phyloP scores from a whole-genome alignment of 2,113 vertebrate species.

The Albula goreensis region DNA sequence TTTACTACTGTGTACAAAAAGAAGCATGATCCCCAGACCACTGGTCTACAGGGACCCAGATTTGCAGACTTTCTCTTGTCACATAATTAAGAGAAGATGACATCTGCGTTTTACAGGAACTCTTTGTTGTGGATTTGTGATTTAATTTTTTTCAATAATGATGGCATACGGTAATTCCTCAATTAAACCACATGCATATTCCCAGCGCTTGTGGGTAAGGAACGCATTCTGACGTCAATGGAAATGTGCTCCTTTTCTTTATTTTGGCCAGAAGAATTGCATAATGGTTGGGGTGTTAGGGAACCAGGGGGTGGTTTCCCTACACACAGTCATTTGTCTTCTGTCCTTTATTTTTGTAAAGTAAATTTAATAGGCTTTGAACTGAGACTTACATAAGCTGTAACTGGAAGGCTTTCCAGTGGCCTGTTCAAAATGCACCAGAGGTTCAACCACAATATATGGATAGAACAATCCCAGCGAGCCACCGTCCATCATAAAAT shows the following conservation, averaged over 20 bases:
- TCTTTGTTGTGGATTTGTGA: slow-evolving; percentile 38
- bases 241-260: slow-evolving; percentile 46
- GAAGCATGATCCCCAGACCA: not conserved
- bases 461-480: not conserved
- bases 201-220: slow-evolving; percentile 37
- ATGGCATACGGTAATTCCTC: slow-evolving; percentile 34
- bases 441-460: not conserved
- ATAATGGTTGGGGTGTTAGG: slow-evolving; percentile 33
- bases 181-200: slow-evolving; percentile 34
- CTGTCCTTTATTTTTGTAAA: slow-evolving; percentile 22
- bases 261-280: slow-evolving; percentile 41
- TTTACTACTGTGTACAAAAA: slow-evolving; percentile 21
- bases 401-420: not conserved
- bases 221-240: slow-evolving; percentile 44
- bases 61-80: not conserved
- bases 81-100: slow-evolving; percentile 26
- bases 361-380: slow-evolving; percentile 25
- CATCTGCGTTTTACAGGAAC: slow-evolving; percentile 22
- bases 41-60: slow-evolving; percentile 1
- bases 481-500: slow-evolving; percentile 6
- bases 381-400: slow-evolving; percentile 19
- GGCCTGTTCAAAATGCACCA: not conserved
- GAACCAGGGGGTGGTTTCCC: slow-evolving; percentile 32
- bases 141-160: slow-evolving; percentile 33
- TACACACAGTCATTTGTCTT: slow-evolving; percentile 39